These are phyloP conservation scores for Ypsolopha sequella DNA, from an alignment of 2,888 invertebrate species.

Conservation along the genomic window DNA sequence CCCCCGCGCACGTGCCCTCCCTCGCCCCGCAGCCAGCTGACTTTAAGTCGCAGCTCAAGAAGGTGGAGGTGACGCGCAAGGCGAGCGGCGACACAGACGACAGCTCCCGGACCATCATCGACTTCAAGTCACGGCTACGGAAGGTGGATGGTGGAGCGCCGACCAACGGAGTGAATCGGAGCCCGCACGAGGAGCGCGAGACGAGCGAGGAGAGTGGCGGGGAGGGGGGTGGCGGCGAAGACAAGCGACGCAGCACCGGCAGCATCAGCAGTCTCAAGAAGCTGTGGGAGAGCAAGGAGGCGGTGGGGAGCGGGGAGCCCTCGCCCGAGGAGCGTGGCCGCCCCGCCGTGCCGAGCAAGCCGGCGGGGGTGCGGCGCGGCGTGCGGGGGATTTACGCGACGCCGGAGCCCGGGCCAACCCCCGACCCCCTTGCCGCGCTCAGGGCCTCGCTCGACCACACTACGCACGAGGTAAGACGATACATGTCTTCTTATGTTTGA, in stretches of 20 bases:
- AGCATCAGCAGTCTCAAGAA: slow-evolving; percentile 94
- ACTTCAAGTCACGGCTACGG: slow-evolving; percentile 86
- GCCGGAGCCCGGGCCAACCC: slow-evolving; percentile 63
- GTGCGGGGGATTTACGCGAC: slow-evolving; percentile 83
- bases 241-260: slow-evolving; percentile 91
- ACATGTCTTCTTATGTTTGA: too few relatives aligned
- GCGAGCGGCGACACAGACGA: slow-evolving; percentile 61
- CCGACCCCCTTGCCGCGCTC: slow-evolving; percentile 54
- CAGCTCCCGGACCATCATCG: slow-evolving; percentile 76
- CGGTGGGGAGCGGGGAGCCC: slow-evolving; percentile 29
- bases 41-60: slow-evolving; percentile 79
- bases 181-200: slow-evolving; percentile 35
- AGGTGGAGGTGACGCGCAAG: slow-evolving; percentile 78
- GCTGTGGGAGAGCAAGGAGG: slow-evolving; percentile 89
- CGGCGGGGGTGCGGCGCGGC: slow-evolving; percentile 71
- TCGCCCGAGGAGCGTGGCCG: slow-evolving; percentile 33
- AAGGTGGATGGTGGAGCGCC: slow-evolving; percentile 78
- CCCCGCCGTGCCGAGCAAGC: slow-evolving; percentile 77
- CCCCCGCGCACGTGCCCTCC: slow-evolving; percentile 21
- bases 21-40: slow-evolving; percentile 37
- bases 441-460: slow-evolving; percentile 74
- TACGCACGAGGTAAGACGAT: slow-evolving; percentile 46
- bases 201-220: slow-evolving; percentile 46
- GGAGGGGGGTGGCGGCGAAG: slow-evolving; percentile 70
- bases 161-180: slow-evolving; percentile 34